Percentiles rank a stretch among this genome's conserved stretches.
Evolutionary conservation across 2,888 invertebrate genomes (phyloP).

Genomic region (Drosophila kambysellisi): DNA sequence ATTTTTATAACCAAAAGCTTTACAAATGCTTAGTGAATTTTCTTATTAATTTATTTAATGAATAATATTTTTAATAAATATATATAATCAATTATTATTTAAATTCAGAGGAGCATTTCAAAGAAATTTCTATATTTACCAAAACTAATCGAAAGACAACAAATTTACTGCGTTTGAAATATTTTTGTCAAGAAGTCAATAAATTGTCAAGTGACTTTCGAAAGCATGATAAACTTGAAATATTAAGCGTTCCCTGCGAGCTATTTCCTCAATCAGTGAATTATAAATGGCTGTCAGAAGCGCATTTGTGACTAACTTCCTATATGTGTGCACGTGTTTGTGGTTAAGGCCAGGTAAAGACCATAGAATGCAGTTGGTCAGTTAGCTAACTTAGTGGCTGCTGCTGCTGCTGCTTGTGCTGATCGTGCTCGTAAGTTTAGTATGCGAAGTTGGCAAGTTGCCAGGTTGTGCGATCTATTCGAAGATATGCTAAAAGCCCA

Average conservation of each 20-base stretch:
- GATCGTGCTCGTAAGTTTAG: conserved; percentile 49
- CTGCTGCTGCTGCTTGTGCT: neutral
- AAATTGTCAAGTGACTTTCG: conserved; percentile 20
- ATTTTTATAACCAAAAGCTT: neutral
- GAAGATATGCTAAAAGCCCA: conserved; percentile 77
- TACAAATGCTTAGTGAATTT: neutral
- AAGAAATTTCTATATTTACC: neutral
- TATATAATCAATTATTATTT: neutral
- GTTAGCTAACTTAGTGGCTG: conserved; percentile 6
- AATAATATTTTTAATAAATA: neutral
- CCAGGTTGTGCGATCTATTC: conserved; percentile 64
- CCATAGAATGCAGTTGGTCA: conserved; percentile 30
- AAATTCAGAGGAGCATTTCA: neutral
- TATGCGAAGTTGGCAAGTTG: conserved; percentile 56
- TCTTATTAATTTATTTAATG: neutral
- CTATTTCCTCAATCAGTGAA: conserved; percentile 43
- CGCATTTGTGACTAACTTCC: conserved; percentile 24
- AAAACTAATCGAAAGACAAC: neutral
- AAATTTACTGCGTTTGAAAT: neutral
- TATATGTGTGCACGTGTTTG: neutral
- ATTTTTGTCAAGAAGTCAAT: neutral
- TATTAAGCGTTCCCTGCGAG: conserved; percentile 21
- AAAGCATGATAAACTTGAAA: conserved; percentile 22
- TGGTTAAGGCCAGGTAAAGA: conserved; percentile 11
- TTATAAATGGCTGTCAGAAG: conserved; percentile 39